phyloP scores from a whole-genome alignment of 2,888 invertebrate species.

The Dermolepida albohirtum region DNA sequence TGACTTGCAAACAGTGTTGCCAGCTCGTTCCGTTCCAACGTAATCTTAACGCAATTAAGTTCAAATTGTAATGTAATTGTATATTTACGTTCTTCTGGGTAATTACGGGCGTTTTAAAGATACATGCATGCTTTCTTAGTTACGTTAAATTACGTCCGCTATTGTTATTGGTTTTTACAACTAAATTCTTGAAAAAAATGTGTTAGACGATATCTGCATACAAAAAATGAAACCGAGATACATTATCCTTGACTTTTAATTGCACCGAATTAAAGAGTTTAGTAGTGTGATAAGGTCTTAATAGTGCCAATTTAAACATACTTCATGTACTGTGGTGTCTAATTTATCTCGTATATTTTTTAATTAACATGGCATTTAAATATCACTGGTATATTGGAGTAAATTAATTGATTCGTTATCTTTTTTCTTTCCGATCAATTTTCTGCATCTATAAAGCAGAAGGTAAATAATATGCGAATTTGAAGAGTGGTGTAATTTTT shows the following conservation, averaged over 20 bases:
- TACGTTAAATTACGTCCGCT: background rate
- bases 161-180: slow-evolving; percentile 20
- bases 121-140: slow-evolving; percentile 13
- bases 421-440: no score
- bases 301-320: slow-evolving; percentile 57
- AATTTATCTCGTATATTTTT: slow-evolving; percentile 52
- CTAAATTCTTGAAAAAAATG: slow-evolving; percentile 20
- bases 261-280: slow-evolving; percentile 60
- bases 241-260: slow-evolving; percentile 60
- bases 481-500: no score
- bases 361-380: slow-evolving; percentile 53
- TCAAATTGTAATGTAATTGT: slow-evolving; percentile 34
- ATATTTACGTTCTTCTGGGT: slow-evolving; percentile 36
- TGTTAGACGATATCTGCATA: background rate
- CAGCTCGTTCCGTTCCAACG: slow-evolving; percentile 18
- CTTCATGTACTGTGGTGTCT: slow-evolving; percentile 52
- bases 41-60: slow-evolving; percentile 32
- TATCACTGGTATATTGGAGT: slow-evolving; percentile 22
- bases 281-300: slow-evolving; percentile 59
- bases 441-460: no score
- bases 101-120: slow-evolving; percentile 40
- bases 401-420: no score
- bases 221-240: slow-evolving; percentile 18
- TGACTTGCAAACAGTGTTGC: slow-evolving; percentile 34
- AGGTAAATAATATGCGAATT: no score